Percentiles rank a stretch among this genome's conserved stretches.
Evolutionary conservation across 2,113 vertebrate genomes (phyloP).

Genomic region (Synodontis membranacea): DNA sequence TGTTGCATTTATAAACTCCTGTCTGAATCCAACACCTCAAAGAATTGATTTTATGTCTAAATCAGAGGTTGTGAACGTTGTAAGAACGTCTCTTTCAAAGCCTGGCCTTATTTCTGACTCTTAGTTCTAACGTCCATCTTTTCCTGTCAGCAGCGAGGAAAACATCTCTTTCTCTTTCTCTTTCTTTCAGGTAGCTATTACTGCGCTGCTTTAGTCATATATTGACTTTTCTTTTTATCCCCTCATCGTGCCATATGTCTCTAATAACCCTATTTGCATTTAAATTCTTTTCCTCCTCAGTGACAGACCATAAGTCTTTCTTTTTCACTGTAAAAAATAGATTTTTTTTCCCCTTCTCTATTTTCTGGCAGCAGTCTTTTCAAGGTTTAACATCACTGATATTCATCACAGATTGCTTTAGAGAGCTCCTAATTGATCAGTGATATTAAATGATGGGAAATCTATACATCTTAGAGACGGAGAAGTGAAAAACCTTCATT

Average conservation of each 20-base stretch:
- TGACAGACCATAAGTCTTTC: not conserved
- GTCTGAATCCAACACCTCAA: not conserved
- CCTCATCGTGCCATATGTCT: not conserved
- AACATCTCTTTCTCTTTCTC: constrained; percentile 1
- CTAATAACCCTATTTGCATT: constrained; percentile 37
- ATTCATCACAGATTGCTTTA: constrained; percentile 25
- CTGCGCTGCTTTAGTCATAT: constrained; percentile 10
- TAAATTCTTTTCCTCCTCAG: not conserved
- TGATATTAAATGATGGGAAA: constrained; percentile 35
- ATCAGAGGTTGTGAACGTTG: not conserved
- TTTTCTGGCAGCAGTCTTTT: constrained; percentile 5
- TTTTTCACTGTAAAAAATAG: not conserved
- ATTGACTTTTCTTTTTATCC: constrained; percentile 27
- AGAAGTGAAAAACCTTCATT: not conserved
- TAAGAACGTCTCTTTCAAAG: not conserved
- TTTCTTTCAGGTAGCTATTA: constrained; percentile 14
- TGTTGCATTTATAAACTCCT: not conserved
- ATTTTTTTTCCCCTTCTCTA: constrained; percentile 8
- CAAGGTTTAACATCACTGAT: not conserved
- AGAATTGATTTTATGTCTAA: not conserved
- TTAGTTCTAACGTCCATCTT: not conserved
- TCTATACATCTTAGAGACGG: constrained; percentile 8
- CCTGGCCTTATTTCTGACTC: not conserved
- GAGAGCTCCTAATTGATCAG: constrained; percentile 38
- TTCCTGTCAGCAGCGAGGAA: not conserved